Evolutionary conservation across 2,113 vertebrate species (phyloP).

Genomic region (Panthera leo): DNA sequence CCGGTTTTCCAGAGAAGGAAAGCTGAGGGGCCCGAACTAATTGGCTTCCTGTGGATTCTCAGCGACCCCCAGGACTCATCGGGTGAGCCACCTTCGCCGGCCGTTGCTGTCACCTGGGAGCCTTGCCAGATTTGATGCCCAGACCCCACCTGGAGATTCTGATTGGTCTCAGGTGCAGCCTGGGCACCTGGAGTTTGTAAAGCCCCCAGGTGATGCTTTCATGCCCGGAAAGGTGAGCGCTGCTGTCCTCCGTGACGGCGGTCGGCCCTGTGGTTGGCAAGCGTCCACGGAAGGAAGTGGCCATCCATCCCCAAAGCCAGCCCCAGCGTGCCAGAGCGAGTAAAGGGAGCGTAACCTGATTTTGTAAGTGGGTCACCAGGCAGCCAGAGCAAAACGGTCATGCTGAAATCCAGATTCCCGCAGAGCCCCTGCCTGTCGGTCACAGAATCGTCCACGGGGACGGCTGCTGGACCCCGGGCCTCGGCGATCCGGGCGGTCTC

Average conservation of each 20-base stretch:
- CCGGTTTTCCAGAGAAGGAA: neutral
- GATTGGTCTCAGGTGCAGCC: neutral
- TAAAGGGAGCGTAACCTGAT: neutral
- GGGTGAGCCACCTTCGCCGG: neutral
- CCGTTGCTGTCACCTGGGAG: neutral
- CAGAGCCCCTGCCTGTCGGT: neutral
- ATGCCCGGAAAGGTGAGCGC: neutral
- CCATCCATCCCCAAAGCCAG: neutral
- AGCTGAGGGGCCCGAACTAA: accelerated
- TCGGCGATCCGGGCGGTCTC: accelerated
- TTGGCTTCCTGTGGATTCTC: neutral
- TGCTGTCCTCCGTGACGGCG: neutral
- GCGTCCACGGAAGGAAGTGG: neutral
- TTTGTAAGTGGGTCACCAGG: neutral
- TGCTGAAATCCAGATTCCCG: neutral
- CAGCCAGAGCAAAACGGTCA: neutral
- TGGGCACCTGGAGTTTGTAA: neutral
- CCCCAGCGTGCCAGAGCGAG: neutral
- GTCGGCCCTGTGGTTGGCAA: neutral
- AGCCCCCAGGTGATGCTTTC: neutral
- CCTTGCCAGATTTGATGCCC: neutral
- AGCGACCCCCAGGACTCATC: neutral
- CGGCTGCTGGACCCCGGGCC: neutral
- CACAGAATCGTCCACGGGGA: accelerated
- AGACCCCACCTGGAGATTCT: neutral